A percentile compares a stretch with the other conserved stretches of the same genome.
These are phyloP conservation scores for Stomatorhinus ivindoensis DNA, from an alignment of 2,113 vertebrate genomes.

Conservation along the genomic window DNA sequence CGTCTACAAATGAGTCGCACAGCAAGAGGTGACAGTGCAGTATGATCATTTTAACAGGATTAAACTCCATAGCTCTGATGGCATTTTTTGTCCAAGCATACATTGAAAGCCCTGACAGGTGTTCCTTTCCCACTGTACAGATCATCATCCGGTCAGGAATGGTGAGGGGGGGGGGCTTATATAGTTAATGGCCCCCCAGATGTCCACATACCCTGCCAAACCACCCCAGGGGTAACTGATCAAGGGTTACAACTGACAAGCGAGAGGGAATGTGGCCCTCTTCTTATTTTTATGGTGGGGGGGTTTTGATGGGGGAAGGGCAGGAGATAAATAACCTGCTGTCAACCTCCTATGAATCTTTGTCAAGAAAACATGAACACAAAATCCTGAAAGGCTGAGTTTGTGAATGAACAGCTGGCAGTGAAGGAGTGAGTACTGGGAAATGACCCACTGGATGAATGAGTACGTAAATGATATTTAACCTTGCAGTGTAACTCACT, in stretches of 20 bases:
- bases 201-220: not conserved
- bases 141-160: not conserved
- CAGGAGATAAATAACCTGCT: not conserved
- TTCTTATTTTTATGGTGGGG: not conserved
- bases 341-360: not conserved
- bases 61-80: not conserved
- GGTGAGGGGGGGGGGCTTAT: not conserved
- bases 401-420: constrained; percentile 7
- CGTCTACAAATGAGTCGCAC: not conserved
- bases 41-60: not conserved
- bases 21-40: not conserved
- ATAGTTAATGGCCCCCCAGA: not conserved
- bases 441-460: not conserved
- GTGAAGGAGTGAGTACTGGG: not conserved
- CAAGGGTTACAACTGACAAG: not conserved
- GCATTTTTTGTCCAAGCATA: not conserved
- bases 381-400: not conserved
- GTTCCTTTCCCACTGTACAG: not conserved
- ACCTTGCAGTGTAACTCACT: not conserved
- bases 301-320: not conserved
- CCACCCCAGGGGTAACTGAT: not conserved
- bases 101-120: not conserved
- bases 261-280: not conserved
- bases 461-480: not conserved
- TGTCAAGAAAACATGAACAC: not conserved